Evolutionary conservation across 2,113 vertebrate species (phyloP), one percentile per base, ranked within the genome.

Genomic region (Alces alces): DNA sequence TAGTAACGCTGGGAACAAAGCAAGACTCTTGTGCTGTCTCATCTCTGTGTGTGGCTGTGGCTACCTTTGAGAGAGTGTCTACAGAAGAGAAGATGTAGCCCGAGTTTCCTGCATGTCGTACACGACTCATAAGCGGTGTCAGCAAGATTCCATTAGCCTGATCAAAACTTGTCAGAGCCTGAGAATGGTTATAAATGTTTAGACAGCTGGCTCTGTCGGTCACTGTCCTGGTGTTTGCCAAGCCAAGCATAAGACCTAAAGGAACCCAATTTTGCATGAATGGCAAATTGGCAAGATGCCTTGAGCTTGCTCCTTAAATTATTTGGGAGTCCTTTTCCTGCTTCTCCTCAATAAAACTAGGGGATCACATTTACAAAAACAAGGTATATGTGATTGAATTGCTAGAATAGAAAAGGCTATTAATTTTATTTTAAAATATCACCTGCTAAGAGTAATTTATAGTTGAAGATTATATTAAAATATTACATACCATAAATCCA

Each of bases 381-480:
- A 93, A 50, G 13, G 43, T 88, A 21, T 52, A 89, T 28, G 5
- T 93, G 79, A 93, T 21, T 57, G 15, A 96, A 89, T 93, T 89
- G 9, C 25, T 97, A 92, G 50, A 89, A 89, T 45, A 91, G 57
- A 96, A 96, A 96, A 91, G 73, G 57, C 66, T 66, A 55, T 85
- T 95, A 85, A 93, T 21, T 58, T 78, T 83, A 78, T 90, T 93
- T 97, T 52, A 94, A 97, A 96, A 91, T 91, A 92, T 94, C 82
- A 89, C 91, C 95, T 97, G 70, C 79, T 91, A 52, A 94, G 60
- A 25, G 30, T 97, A 94, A 94, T 91, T 96, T 96, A 93, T 96
- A 95, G 97, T 95, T 95, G 78, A 93, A 95, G 54, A 7, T 96
- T 94, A 50, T 91, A 89, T 96, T 96, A 95, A 97, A 97, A 39